Percentiles rank a stretch among this genome's conserved stretches.
Evolutionary conservation across 2,113 vertebrate species (phyloP).

Genomic region (Stegastes partitus): DNA sequence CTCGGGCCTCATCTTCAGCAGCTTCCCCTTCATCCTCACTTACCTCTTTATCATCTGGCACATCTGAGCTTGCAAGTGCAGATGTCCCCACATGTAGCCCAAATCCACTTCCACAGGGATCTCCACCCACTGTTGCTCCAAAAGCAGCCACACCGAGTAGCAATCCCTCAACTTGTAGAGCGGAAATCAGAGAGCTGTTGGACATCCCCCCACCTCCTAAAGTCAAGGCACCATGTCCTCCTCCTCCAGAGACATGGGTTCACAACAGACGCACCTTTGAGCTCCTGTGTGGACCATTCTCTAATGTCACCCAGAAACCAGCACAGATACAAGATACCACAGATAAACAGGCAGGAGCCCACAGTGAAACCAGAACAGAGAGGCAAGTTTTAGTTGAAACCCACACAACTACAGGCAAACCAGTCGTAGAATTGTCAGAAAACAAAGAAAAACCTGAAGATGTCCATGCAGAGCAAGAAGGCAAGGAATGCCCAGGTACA

Average conservation of each 20-base stretch:
- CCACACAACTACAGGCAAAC: slow-evolving; percentile 1
- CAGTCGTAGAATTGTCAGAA: slow-evolving; percentile 23
- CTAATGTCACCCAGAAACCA: slow-evolving; percentile 33
- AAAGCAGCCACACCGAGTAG: slow-evolving; percentile 34
- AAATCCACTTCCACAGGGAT: slow-evolving; percentile 32
- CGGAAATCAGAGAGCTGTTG: slow-evolving; percentile 77
- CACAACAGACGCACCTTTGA: slow-evolving; percentile 80
- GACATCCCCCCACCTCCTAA: slow-evolving; percentile 93
- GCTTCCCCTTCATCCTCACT: slow-evolving; percentile 91
- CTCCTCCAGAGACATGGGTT: slow-evolving; percentile 88
- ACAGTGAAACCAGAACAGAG: slow-evolving; percentile 33
- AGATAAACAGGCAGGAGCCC: slow-evolving; percentile 43
- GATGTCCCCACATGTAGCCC: slow-evolving; percentile 60
- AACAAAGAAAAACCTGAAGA: slow-evolving; percentile 38
- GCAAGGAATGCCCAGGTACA: slow-evolving; percentile 22
- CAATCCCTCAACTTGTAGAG: slow-evolving; percentile 18
- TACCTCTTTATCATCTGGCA: slow-evolving; percentile 89
- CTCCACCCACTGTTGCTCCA: slow-evolving; percentile 25
- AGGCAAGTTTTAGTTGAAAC: slow-evolving; percentile 25
- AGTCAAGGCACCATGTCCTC: slow-evolving; percentile 90
- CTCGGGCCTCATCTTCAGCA: slow-evolving; percentile 87
- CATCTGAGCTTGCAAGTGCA: slow-evolving; percentile 82
- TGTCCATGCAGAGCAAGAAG: slow-evolving; percentile 17
- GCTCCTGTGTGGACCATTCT: slow-evolving; percentile 74
- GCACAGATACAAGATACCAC: slow-evolving; percentile 27